Evolutionary conservation across 2,888 invertebrate species (phyloP).

Genomic region (Acrocyrtus sp.): DNA sequence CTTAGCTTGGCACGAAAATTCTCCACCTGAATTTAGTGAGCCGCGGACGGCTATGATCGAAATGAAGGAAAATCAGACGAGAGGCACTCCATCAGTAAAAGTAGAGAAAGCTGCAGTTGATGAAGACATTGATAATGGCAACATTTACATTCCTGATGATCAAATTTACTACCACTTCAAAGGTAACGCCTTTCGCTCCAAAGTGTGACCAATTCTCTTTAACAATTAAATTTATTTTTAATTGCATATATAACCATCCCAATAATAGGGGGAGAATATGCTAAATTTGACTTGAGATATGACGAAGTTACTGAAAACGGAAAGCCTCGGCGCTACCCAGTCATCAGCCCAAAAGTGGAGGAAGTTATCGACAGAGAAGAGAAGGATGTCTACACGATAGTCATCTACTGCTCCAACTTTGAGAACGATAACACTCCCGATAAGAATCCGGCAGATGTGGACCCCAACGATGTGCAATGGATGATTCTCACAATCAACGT

Average conservation of each 20-base stretch:
- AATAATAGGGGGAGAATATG: conserved; percentile 6
- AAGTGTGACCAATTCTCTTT: neutral
- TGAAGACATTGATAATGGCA: conserved; percentile 11
- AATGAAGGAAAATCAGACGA: no score
- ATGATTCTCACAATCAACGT: conserved; percentile 68
- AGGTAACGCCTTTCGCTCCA: neutral
- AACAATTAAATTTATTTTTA: no score
- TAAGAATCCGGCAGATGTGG: conserved; percentile 28
- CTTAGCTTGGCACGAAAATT: neutral
- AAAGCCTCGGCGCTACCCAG: neutral
- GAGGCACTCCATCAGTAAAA: no score
- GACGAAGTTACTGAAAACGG: neutral
- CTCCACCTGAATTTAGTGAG: neutral
- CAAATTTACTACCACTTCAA: conserved; percentile 7
- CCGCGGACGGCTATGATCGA: neutral
- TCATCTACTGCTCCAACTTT: conserved; percentile 41
- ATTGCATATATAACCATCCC: no score
- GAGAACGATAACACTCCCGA: neutral
- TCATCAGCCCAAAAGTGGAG: neutral
- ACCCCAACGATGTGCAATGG: conserved; percentile 10
- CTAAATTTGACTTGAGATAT: conserved; percentile 6
- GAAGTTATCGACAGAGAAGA: conserved; percentile 30
- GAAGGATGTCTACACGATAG: neutral
- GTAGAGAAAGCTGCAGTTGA: no score
- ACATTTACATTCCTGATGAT: neutral